Evolutionary conservation across 2,113 vertebrate species (phyloP).

Genomic region (Apodemus sylvaticus): DNA sequence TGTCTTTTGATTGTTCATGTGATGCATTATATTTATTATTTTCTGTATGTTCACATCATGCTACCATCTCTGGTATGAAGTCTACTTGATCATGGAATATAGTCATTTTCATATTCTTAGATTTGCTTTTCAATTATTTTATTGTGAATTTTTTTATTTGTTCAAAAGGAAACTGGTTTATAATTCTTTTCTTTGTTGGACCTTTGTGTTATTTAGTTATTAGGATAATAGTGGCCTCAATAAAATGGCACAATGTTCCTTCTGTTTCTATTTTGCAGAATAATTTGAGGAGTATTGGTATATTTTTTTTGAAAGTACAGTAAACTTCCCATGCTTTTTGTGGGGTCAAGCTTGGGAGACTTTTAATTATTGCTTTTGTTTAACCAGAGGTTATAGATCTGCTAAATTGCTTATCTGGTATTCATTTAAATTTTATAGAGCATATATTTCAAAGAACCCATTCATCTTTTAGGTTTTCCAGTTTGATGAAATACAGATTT

Average conservation of each 20-base stretch:
- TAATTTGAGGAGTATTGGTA: neutral
- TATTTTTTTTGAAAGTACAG: no score
- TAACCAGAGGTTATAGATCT: neutral
- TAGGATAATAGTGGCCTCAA: neutral
- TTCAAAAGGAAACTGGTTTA: neutral
- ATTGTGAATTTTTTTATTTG: neutral
- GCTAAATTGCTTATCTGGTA: neutral
- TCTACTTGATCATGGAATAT: neutral
- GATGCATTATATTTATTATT: neutral
- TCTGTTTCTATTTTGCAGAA: neutral
- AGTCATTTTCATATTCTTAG: neutral
- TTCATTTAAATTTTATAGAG: neutral
- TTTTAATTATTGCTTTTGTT: neutral
- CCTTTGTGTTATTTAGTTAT: neutral
- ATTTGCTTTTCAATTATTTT: neutral
- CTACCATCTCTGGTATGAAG: neutral
- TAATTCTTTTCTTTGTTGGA: neutral
- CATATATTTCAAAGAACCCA: neutral
- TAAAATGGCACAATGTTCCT: neutral
- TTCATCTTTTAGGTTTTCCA: neutral
- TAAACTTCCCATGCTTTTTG: neutral
- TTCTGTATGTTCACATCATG: neutral
- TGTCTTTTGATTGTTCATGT: neutral
- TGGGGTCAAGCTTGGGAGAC: neutral
- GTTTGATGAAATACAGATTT: neutral